Conservation (phyloP, 2,113 vertebrate genomes). For the Aix galericulata region DNA sequence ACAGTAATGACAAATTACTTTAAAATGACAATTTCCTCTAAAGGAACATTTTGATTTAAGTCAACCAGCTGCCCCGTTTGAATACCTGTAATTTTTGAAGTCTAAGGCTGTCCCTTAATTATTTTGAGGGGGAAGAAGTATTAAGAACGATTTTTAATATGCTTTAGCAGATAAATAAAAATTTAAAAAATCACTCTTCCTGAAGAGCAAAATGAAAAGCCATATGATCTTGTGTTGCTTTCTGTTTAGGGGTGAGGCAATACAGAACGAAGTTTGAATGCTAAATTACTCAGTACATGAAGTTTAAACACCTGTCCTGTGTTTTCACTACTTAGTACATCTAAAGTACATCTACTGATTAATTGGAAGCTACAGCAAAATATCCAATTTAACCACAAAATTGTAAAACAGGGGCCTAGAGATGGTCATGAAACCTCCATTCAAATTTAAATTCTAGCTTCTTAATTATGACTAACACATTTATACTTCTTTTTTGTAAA, state of each 20-base stretch:
- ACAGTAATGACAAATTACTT: slow-evolving; percentile 2
- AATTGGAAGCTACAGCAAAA: not conserved
- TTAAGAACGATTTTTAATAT: not conserved
- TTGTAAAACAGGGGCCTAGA: not conserved
- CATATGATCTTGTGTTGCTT: accelerated
- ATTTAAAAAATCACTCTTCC: not conserved
- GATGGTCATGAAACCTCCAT: not conserved
- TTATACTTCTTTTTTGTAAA: no score
- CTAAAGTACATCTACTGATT: not conserved
- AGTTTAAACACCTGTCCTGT: not conserved
- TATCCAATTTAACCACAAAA: not conserved
- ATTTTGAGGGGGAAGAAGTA: not conserved
- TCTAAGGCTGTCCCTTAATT: not conserved
- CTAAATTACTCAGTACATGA: not conserved
- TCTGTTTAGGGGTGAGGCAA: not conserved
- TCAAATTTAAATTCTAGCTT: not conserved
- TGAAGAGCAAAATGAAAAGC: not conserved
- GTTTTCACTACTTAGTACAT: not conserved
- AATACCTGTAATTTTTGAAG: not conserved
- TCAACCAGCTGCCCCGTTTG: not conserved
- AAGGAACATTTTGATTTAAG: not conserved
- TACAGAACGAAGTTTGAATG: not conserved
- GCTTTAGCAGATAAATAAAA: not conserved
- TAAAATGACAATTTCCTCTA: not conserved
- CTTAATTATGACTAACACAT: not conserved